These are phyloP conservation scores for Nestor notabilis DNA, from an alignment of 2,113 vertebrate species.

Conservation along the genomic window DNA sequence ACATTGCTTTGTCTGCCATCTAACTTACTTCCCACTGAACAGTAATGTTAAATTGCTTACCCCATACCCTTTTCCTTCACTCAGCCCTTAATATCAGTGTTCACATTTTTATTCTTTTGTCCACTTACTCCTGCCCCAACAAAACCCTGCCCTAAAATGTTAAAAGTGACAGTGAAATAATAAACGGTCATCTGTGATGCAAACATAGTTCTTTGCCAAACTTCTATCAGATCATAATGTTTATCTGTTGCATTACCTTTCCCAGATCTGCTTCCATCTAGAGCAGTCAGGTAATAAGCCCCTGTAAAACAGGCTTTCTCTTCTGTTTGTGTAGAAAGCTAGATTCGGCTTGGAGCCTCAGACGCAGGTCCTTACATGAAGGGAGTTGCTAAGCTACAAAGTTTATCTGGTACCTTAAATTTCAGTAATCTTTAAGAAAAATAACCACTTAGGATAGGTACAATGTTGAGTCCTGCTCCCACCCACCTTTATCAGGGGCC, in stretches of 20 bases:
- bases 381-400: constrained; percentile 23
- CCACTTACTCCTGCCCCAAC: background rate
- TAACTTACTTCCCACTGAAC: background rate
- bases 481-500: background rate
- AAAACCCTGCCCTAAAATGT: background rate
- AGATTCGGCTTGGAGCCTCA: background rate
- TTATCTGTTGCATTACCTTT: background rate
- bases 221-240: background rate
- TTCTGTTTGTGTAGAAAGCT: background rate
- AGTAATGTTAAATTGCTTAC: background rate
- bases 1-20: background rate
- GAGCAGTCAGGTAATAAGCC: background rate
- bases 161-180: constrained; percentile 8
- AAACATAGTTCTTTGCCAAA: background rate
- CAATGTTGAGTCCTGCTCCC: accelerated
- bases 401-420: background rate
- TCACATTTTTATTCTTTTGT: background rate
- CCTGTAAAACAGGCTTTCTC: background rate
- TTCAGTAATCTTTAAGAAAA: background rate
- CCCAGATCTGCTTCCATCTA: background rate
- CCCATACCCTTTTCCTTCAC: background rate
- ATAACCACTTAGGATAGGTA: background rate
- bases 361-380: background rate
- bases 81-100: background rate
- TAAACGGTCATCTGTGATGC: constrained; percentile 12